Evolutionary conservation across 2,888 invertebrate species (phyloP), one percentile per base, ranked within the genome.

Genomic region (Matsumyia berberina): DNA sequence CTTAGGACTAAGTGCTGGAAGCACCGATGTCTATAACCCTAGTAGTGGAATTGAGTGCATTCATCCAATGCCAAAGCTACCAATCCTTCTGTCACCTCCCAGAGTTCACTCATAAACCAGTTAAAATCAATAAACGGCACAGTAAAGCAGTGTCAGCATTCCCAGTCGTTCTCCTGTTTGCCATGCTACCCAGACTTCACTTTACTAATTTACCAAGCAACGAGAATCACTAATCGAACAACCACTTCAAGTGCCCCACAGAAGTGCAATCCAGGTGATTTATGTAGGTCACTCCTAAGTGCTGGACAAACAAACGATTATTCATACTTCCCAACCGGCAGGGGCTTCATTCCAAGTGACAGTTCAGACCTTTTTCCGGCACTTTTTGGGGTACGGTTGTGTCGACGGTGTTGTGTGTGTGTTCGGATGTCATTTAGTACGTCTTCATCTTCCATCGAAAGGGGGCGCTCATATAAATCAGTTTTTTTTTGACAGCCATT

Each of bases 221-320:
- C 42, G 4, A 4, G 15, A 19, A 62, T 24, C 12, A 11, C 46
- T 8, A 39, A 64, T 60, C 58, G 24, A 51, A 66, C 15, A 62
- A 46, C 24, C 67, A 55, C 46, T 46, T 62, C 8, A 64, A 70
- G 31, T 37, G 37, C n/a, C 19, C 51, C 35, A 39, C 33, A 44
- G 12, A 12, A 69, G 58, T 67, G 67, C 60, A 73, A 44, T 60
- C 80, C 80, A 67, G 73, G 73, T 79, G 83, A 83, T 83, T 83
- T 79, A 83, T 73, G 19, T 79, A 66, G 83, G 83, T 83, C 83
- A 79, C 5, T 37, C 62, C 29, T 58, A 67, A 83, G 83, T 83
- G 79, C 62, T 72, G 62, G 49, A 55, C 83, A 83, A 73, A 79
- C 73, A 83, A 79, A 73, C 73, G 62, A 79, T 83, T 78, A 79